A percentile compares a stretch with the other conserved stretches of the same genome.
Conservation (phyloP, 35 echinoderm and acorn worm genomes). For the Hemicentrotus pulcherrimus region DNA sequence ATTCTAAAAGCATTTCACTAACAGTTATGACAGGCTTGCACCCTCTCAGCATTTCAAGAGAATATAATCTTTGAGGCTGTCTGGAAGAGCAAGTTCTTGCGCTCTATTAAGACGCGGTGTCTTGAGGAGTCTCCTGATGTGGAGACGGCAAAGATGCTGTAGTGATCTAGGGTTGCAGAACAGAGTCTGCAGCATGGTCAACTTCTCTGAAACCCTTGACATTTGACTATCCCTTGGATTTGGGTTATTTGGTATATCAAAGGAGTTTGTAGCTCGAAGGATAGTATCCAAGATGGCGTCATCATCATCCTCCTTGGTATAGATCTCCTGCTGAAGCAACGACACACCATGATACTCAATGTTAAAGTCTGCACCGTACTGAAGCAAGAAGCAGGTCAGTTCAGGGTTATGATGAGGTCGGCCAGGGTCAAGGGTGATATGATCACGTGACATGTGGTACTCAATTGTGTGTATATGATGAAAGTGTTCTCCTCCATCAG, state of each 20-base stretch:
- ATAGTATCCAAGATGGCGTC: slow-evolving; percentile 58
- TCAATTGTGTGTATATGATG: slow-evolving; percentile 64
- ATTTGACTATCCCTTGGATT: slow-evolving; percentile 10
- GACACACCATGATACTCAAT: slow-evolving; percentile 67
- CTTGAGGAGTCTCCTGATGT: slow-evolving; percentile 52
- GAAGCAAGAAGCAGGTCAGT: slow-evolving; percentile 65
- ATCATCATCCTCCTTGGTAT: slow-evolving; percentile 64
- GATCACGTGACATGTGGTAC: slow-evolving; percentile 61
- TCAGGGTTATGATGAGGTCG: slow-evolving; percentile 50
- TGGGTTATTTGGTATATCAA: slow-evolving; percentile 59
- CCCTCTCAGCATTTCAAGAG: slow-evolving; percentile 60
- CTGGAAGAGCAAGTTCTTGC: slow-evolving; percentile 65
- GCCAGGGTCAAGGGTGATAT: slow-evolving; percentile 69
- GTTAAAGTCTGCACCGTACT: slow-evolving; percentile 73
- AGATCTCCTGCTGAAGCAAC: slow-evolving; percentile 80
- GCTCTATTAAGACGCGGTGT: slow-evolving; percentile 58
- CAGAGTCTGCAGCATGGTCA: slow-evolving; percentile 61
- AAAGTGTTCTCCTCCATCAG: slow-evolving; percentile 32
- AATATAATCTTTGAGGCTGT: slow-evolving; percentile 67
- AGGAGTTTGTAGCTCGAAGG: slow-evolving; percentile 21
- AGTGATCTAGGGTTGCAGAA: slow-evolving; percentile 51
- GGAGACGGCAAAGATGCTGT: slow-evolving; percentile 67
- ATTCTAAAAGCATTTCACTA: too few relatives aligned
- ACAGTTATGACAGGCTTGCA: background rate
- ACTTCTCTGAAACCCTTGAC: slow-evolving; percentile 11